Base-by-base conservation (phyloP, 92 coral and sea anemone genomes). In the Siderastrea siderea region DNA sequence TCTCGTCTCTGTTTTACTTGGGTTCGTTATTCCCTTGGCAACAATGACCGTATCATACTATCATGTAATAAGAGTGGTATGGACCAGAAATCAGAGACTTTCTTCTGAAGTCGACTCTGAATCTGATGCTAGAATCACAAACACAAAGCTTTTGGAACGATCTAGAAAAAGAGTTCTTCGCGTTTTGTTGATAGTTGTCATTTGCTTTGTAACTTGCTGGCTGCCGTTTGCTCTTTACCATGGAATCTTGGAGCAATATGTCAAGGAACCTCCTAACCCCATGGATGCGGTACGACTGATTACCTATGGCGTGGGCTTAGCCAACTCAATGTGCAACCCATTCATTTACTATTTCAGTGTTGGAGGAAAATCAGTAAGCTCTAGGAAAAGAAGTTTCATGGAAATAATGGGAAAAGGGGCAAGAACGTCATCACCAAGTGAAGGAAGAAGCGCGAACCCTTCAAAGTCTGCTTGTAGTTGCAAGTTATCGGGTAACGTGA, bases 281-380 rank as follows among this genome's bases (percentile, higher is more conserved):
- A 80, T 89, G 90, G 93, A 92, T 54, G 73, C 60, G 4, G 84
- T 92, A 7, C 63, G 95, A 55, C 86, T 92, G 16, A 80, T 80
- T 13, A 78, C 90, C 11, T 92, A 92, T 60, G 80, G 88, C 17
- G 79, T 92, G 4, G 95, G 95, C 9, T 77, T 92, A 15, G 90
- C 80, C 43, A 92, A 92, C 68, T 92, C 95, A 10, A 77, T 92
- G 63, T 92, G 93, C 54, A 92, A 92, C 54, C 95, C 93, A 0
- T 92, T 92, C 50, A 92, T 92, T 17, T 92, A 92, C 61, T 92
- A 89, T 74, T 92, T 92, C 54, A 88, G 66, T 49, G 83, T 79
- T 63, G 92, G 75, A 2, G 59, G 77, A 15, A 72, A 50, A 7
- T 72, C 77, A 48, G 6, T 15, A 15, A 11, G 58, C 14, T n/a